Evolutionary conservation across 2,888 invertebrate genomes (phyloP).

Genomic region (Yponomeuta cagnagella): DNA sequence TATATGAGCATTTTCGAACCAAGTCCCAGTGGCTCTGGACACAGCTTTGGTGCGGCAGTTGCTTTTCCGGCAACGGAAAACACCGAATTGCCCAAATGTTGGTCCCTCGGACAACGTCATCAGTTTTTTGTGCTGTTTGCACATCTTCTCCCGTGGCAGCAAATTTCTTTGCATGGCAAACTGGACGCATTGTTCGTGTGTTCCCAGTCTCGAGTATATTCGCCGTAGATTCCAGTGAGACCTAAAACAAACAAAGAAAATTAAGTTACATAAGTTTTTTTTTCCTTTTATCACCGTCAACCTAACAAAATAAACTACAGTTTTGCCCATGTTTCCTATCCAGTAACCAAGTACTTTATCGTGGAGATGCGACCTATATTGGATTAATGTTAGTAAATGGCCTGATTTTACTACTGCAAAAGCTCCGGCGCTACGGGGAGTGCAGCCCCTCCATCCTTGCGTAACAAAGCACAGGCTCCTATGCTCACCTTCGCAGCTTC

Average conservation of each 20-base stretch:
- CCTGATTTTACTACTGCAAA: too few species aligned
- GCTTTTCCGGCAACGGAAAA: not conserved
- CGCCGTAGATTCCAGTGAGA: not conserved
- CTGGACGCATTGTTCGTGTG: not conserved
- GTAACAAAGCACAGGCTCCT: too few species aligned
- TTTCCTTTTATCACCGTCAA: too few species aligned
- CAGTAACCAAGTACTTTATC: too few species aligned
- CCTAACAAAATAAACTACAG: too few species aligned
- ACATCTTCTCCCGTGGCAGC: not conserved
- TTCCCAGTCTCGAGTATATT: not conserved
- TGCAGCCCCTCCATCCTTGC: too few species aligned
- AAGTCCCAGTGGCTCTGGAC: conserved; percentile 14
- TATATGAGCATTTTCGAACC: conserved; percentile 16
- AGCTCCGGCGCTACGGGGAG: too few species aligned
- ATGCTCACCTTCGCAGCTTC: too few species aligned
- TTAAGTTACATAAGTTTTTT: too few species aligned
- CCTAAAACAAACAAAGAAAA: not conserved
- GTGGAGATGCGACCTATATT: too few species aligned
- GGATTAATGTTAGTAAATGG: too few species aligned
- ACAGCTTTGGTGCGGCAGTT: not conserved
- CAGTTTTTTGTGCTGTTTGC: not conserved
- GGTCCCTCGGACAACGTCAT: not conserved
- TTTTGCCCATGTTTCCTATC: too few species aligned
- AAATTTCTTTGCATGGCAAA: not conserved
- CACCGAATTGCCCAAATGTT: not conserved